These are phyloP conservation scores for Verasper variegatus DNA, from an alignment of 2,113 vertebrate genomes.

Conservation along the genomic window DNA sequence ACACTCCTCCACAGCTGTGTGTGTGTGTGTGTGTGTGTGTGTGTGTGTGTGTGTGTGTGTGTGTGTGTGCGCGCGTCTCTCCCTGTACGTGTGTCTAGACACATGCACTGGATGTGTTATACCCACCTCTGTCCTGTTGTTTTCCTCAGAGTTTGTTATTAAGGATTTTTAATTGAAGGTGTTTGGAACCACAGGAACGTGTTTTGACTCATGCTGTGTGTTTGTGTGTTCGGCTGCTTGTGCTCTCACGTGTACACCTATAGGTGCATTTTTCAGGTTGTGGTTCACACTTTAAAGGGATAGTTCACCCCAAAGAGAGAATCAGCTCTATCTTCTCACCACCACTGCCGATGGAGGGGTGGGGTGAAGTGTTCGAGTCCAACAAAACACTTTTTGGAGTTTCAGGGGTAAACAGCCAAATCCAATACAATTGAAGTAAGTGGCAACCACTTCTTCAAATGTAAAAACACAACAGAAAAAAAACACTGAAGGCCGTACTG, in stretches of 20 bases:
- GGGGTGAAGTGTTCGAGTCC: no score
- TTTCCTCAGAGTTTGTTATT: slow-evolving; percentile 29
- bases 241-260: slow-evolving; percentile 1
- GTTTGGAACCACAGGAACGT: slow-evolving; percentile 51
- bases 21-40: slow-evolving; percentile 9
- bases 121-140: slow-evolving; percentile 39
- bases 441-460: no score
- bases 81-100: neutral
- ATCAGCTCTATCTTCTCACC: no score
- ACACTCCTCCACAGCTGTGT: slow-evolving; percentile 46
- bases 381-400: no score
- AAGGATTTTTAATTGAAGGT: slow-evolving; percentile 42
- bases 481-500: no score
- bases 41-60: slow-evolving; percentile 4
- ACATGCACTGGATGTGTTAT: slow-evolving; percentile 1
- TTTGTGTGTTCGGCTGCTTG: neutral
- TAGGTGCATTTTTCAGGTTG: slow-evolving; percentile 5
- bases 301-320: no score
- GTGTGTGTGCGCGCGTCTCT: neutral
- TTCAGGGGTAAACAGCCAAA: no score
- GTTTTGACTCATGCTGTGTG: slow-evolving; percentile 55
- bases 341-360: no score
- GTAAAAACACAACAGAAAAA: no score
- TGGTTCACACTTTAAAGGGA: neutral
- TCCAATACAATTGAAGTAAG: no score